Conservation (phyloP, 2,113 vertebrate species). For the Zapornia atra region DNA sequence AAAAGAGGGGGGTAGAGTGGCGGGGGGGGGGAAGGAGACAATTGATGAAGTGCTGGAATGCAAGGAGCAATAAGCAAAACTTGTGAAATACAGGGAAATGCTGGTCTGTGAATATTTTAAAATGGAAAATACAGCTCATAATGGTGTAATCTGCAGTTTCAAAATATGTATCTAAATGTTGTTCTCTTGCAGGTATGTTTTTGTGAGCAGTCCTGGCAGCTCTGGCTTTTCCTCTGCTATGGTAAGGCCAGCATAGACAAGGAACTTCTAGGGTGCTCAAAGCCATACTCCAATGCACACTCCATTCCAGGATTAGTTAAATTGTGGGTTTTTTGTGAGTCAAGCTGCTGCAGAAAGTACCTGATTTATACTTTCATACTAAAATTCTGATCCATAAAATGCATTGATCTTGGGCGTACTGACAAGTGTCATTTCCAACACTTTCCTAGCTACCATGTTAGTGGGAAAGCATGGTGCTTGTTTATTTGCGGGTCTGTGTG, state of each 20-base stretch:
- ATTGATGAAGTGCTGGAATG: background rate
- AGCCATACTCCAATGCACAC: background rate
- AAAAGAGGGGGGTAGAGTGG: background rate
- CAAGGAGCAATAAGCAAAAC: background rate
- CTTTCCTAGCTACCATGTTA: background rate
- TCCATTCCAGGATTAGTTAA: background rate
- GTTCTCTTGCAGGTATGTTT: accelerated
- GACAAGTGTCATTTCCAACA: background rate
- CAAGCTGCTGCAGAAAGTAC: background rate
- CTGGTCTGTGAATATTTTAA: background rate
- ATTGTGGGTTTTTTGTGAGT: background rate
- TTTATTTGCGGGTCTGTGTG: background rate
- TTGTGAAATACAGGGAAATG: background rate
- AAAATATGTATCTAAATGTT: background rate
- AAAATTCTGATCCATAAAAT: background rate
- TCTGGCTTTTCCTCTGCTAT: background rate
- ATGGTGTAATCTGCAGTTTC: background rate
- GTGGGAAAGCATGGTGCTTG: background rate
- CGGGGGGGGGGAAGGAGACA: background rate
- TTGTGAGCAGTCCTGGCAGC: background rate
- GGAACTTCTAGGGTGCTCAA: background rate
- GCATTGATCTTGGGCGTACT: background rate
- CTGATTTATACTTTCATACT: background rate
- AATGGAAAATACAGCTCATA: background rate
- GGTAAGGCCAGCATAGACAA: background rate